Base-by-base conservation (phyloP, 2,113 vertebrate species). In the Manacus vitellinus region DNA sequence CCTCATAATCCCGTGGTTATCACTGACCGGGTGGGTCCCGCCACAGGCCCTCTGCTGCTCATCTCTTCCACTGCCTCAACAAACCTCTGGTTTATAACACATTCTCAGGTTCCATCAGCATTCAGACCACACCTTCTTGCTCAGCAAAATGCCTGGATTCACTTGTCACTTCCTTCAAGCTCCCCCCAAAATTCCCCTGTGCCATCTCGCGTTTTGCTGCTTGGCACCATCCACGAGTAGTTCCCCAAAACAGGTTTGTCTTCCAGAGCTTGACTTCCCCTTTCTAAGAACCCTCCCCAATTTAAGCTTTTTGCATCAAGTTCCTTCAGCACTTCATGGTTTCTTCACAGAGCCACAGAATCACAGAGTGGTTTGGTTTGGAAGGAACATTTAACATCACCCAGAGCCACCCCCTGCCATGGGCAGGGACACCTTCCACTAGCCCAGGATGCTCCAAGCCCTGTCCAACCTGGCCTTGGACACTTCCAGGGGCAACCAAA, bases 21-120 rank as follows among this genome's bases (percentile, higher is more conserved):
- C 55, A 20, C 20, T 8, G 31, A 21, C 28, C 4, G 52, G 47
- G 43, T 1, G 1, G 24, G 28, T 46, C 2, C 1, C 27, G 3
- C 1, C 8, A 39, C 8, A 3, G 23, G 35, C 4, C 0, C 2
- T 3, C 30, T 20, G 18, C 7, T 51, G 82, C 31, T 83, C 33
- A 51, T 21, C 41, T 39, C 27, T n/a, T 27, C 35, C 47, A 30
- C 27, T 31, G 52, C 15, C 28, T 91, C 54, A 41, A 14, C 21
- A 67, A 44, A 61, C 9, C 18, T 41, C 37, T 55, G 51, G 9
- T 86, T 62, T 20, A 27, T 23, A 39, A 72, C 0, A 0, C 8
- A 27, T 71, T 2, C 0, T 56, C 52, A 83, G 43, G 39, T 25
- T 56, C 28, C 10, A 10, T 21, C 41, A 68, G 37, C 67, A 27